Evolutionary conservation across 2,888 invertebrate species (phyloP).

Genomic region (Brachyptera risi): DNA sequence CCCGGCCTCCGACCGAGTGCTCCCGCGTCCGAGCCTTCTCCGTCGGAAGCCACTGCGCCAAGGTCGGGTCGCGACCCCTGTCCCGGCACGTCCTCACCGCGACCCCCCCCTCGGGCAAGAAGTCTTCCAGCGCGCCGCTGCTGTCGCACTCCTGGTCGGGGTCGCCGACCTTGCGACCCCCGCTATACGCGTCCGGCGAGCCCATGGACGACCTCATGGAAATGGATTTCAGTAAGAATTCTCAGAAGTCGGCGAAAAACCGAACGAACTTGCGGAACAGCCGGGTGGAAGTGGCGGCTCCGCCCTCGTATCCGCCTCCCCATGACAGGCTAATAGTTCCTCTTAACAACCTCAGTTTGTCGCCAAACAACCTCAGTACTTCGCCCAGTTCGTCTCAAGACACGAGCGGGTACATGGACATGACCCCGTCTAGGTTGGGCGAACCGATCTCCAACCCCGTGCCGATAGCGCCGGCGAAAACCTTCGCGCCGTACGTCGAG

Average conservation of each 20-base stretch:
- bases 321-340: slow-evolving; percentile 13
- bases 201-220: slow-evolving; percentile 79
- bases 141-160: slow-evolving; percentile 50
- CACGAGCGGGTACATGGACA: not conserved
- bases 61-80: slow-evolving; percentile 39
- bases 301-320: not conserved
- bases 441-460: slow-evolving; percentile 6
- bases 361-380: too few relatives aligned
- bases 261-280: too few relatives aligned
- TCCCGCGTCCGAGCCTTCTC: slow-evolving; percentile 64
- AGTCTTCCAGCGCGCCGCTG: slow-evolving; percentile 58
- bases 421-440: not conserved
- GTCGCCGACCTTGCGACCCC: too few relatives aligned
- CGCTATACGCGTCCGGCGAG: slow-evolving; percentile 39
- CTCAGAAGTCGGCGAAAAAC: too few relatives aligned
- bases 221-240: slow-evolving; percentile 68
- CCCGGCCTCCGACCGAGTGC: not conserved
- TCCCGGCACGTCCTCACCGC: slow-evolving; percentile 38
- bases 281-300: too few relatives aligned
- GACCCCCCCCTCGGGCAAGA: slow-evolving; percentile 40
- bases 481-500: slow-evolving; percentile 42
- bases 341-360: slow-evolving; percentile 15
- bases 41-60: slow-evolving; percentile 71
- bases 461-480: slow-evolving; percentile 4
- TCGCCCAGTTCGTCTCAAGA: too few relatives aligned